phyloP scores from a whole-genome alignment of 64 coral and sea anemone species.

The Cladopsammia gracilis region DNA sequence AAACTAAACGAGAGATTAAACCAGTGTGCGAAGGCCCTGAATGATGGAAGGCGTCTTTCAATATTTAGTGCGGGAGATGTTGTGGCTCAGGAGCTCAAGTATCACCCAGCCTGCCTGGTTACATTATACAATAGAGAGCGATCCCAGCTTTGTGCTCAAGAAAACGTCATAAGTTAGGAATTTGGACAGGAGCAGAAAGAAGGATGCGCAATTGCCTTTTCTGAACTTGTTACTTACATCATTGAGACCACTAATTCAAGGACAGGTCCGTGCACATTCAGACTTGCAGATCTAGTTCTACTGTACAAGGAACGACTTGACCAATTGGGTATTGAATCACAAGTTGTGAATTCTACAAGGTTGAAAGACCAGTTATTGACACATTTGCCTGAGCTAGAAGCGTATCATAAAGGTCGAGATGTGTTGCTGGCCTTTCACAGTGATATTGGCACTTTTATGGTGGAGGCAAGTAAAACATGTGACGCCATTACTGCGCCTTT shows the following conservation, averaged over 20 bases:
- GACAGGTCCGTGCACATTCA: constrained; percentile 44
- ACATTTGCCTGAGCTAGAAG: too few species aligned
- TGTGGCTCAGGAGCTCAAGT: constrained; percentile 69
- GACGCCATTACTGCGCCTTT: too few species aligned
- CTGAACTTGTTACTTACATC: constrained; percentile 74
- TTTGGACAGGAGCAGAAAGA: constrained; percentile 3
- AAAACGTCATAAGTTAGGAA: too few species aligned
- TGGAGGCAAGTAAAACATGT: constrained; percentile 52
- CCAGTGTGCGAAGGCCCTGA: constrained; percentile 58
- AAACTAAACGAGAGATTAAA: constrained; percentile 65
- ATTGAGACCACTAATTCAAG: constrained; percentile 51
- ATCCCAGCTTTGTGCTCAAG: too few species aligned
- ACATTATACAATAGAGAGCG: constrained; percentile 49
- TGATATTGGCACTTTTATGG: constrained; percentile 39
- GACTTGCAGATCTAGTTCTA: constrained; percentile 34
- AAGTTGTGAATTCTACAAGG: constrained; percentile 49
- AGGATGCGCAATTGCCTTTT: constrained; percentile 47
- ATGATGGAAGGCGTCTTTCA: constrained; percentile 63
- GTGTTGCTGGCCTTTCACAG: too few species aligned
- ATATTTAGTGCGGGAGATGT: constrained; percentile 53
- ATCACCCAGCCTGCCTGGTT: constrained; percentile 46
- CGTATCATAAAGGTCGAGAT: too few species aligned
- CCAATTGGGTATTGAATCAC: constrained; percentile 41
- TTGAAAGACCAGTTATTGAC: constrained; percentile 35
- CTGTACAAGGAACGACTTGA: constrained; percentile 49